Evolutionary conservation across 2,113 vertebrate genomes (phyloP), one percentile per base, ranked within the genome.

Genomic region (Haplotaxodon microlepis): DNA sequence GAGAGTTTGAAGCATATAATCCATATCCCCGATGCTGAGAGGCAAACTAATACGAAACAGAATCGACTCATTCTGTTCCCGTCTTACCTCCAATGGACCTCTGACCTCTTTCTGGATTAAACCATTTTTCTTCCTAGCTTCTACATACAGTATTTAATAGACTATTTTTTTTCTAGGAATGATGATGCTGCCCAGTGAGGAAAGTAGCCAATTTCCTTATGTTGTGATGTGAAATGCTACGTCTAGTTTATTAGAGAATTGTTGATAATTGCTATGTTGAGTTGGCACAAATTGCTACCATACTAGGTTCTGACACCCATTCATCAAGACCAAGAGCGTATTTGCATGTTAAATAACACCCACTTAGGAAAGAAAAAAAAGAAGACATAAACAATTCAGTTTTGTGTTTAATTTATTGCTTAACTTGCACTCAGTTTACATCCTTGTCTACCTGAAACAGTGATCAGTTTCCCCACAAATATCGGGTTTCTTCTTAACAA

Each of bases 391-490:
- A 51, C n/a, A 38, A 3, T 40, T 47, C 13, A 29, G 6, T 82
- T 59, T 81, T 51, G 17, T 47, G 31, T 79, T 51, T 61, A 69
- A 71, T 90, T 19, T 34, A 63, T 40, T 81, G 21, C 34, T 90
- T 80, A 47, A 17, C 69, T 47, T 76, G 24, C 40, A 27, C 24
- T 76, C 69, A 7, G 14, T 11, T 47, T 45, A 76, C 14, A 47
- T 76, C 69, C 21, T 73, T 8, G 69, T 45, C 14, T 47, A 29
- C 13, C 69, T 76, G 40, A 27, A 1, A 47, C 85, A 81, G 40
- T 84, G 88, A 91, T 82, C 73, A 76, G 19, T 90, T 91, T 91
- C 63, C 56, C 14, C 10, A 36, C 76, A 82, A 78, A 89, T 73
- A 86, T 85, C 9, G 9, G 19, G 17, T 85, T 54, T 88, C 36